Evolutionary conservation across 2,888 invertebrate species (phyloP).

Genomic region (Flexamia atlantica): DNA sequence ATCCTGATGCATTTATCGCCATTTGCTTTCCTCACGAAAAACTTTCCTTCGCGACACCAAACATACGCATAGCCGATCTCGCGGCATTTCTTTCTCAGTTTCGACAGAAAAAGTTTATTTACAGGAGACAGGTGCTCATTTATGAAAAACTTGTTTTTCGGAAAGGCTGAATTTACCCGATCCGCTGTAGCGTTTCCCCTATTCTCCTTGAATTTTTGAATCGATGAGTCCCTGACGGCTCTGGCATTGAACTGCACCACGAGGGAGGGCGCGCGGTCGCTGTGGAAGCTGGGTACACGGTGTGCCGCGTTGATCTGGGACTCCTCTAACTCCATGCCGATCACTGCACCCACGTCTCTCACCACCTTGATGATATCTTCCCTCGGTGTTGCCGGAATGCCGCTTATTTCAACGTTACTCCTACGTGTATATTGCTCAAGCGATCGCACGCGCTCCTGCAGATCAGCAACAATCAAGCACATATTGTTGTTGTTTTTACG

Average conservation of each 20-base stretch:
- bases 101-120: conserved; percentile 28
- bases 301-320: conserved; percentile 37
- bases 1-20: conserved; percentile 22
- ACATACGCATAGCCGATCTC: conserved; percentile 13
- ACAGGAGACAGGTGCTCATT: conserved; percentile 44
- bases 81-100: conserved; percentile 17
- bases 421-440: conserved; percentile 50
- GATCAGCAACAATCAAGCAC: not conserved
- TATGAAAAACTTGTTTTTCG: not conserved
- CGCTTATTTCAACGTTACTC: conserved; percentile 43
- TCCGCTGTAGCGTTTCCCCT: conserved; percentile 15
- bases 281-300: conserved; percentile 38
- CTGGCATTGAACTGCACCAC: conserved; percentile 48
- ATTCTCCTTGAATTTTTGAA: conserved; percentile 31
- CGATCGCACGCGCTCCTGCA: conserved; percentile 14
- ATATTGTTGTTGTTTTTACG: not conserved
- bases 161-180: conserved; percentile 36
- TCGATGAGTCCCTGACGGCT: conserved; percentile 33
- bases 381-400: conserved; percentile 27
- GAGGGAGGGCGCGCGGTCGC: conserved; percentile 36
- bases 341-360: conserved; percentile 41
- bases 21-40: conserved; percentile 11
- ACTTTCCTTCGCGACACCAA: conserved; percentile 22
- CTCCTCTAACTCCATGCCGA: conserved; percentile 25
- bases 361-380: conserved; percentile 39